phyloP scores from a whole-genome alignment of 2,888 invertebrate species.

The Acanthacorydalis orientalis region DNA sequence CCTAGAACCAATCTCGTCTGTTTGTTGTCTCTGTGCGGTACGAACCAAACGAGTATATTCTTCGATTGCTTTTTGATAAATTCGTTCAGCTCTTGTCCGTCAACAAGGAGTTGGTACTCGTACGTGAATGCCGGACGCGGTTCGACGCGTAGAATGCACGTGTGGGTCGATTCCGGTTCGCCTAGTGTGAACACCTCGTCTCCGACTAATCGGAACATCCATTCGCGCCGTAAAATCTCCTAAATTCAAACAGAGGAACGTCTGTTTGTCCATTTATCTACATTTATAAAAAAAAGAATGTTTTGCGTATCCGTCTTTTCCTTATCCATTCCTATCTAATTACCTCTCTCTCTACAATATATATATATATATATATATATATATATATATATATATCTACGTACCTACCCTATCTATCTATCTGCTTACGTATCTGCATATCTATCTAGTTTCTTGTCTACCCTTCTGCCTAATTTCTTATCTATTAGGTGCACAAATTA shows the following conservation, averaged over 20 bases:
- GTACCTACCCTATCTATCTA: too few species aligned
- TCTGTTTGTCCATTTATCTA: background rate
- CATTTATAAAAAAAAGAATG: too few species aligned
- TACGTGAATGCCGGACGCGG: conserved; percentile 60
- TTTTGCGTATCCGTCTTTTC: too few species aligned
- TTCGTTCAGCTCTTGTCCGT: conserved; percentile 63
- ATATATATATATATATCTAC: too few species aligned
- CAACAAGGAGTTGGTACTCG: conserved; percentile 63
- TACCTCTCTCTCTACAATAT: too few species aligned
- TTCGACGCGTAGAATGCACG: conserved; percentile 33
- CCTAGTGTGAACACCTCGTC: conserved; percentile 62
- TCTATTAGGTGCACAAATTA: too few species aligned
- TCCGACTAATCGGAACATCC: conserved; percentile 88
- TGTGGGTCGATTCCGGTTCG: conserved; percentile 19
- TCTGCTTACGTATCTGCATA: too few species aligned
- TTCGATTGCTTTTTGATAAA: conserved; percentile 67
- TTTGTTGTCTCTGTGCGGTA: conserved; percentile 18
- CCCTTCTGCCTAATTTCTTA: too few species aligned
- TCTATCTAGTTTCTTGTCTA: too few species aligned
- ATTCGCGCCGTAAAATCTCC: conserved; percentile 61
- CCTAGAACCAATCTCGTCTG: conserved; percentile 57
- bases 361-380: too few species aligned
- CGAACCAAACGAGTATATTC: conserved; percentile 57
- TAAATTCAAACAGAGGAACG: conserved; percentile 20
- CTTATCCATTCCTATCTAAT: too few species aligned